A percentile compares a stretch with the other conserved stretches of the same genome.
phyloP scores from a whole-genome alignment of 2,888 invertebrate genomes.

The Erebia aethiops region DNA sequence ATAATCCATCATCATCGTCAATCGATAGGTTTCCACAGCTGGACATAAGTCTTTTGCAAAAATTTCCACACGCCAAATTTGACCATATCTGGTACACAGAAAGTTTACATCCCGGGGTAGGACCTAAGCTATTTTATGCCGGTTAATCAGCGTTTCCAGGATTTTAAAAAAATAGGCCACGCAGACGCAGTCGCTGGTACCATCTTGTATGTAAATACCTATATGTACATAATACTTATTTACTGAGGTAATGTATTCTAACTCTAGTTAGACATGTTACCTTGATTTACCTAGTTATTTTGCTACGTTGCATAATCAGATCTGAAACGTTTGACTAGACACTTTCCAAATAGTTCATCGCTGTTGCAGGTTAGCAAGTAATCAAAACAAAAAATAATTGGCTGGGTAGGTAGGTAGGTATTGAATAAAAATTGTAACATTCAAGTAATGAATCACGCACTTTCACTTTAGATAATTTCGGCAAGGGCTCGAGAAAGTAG shows the following conservation, averaged over 20 bases:
- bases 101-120: no score
- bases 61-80: no score
- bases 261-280: background rate
- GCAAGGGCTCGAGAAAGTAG: slow-evolving; percentile 21
- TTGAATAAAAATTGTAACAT: background rate
- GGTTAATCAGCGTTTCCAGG: no score
- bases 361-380: background rate
- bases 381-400: background rate
- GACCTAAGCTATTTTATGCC: no score
- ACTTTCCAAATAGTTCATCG: slow-evolving; percentile 15
- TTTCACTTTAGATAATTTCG: slow-evolving; percentile 20
- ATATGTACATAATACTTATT: no score
- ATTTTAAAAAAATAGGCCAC: no score
- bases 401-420: background rate
- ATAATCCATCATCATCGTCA: no score
- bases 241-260: background rate
- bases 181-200: no score
- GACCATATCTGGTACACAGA: no score
- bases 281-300: slow-evolving; percentile 5
- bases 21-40: no score
- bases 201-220: no score
- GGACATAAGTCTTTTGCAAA: no score
- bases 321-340: background rate
- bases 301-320: background rate
- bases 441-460: background rate